Percentiles rank a stretch among this genome's conserved stretches.
These are phyloP conservation scores for Drosophila borborema DNA, from an alignment of 2,888 invertebrate species.

Conservation along the genomic window DNA sequence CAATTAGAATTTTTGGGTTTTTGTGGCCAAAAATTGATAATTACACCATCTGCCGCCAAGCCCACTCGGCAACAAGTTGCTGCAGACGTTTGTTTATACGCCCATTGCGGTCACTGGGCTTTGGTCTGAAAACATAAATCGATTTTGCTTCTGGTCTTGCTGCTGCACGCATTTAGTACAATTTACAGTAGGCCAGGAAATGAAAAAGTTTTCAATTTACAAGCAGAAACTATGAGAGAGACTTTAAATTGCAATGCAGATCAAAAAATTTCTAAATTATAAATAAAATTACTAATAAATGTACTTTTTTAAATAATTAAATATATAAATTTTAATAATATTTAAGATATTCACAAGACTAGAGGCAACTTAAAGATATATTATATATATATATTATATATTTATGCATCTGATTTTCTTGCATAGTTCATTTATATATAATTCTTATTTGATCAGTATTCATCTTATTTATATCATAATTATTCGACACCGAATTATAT, in stretches of 20 bases:
- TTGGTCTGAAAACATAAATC: conserved; percentile 45
- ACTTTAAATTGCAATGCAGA: neutral
- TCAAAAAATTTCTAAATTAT: neutral
- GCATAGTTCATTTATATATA: neutral
- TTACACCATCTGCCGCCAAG: conserved; percentile 21
- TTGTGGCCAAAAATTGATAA: conserved; percentile 58
- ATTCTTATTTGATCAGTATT: neutral
- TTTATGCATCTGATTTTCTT: too few species aligned
- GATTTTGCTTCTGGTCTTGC: conserved; percentile 47
- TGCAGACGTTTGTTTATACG: conserved; percentile 19
- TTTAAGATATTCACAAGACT: too few species aligned
- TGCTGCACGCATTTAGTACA: neutral
- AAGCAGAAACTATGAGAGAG: neutral
- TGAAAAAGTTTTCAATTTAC: neutral
- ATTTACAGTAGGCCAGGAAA: conserved; percentile 28
- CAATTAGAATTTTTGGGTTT: conserved; percentile 56
- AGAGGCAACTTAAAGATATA: too few species aligned
- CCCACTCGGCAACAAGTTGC: conserved; percentile 49
- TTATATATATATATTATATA: too few species aligned
- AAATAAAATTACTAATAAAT: too few species aligned
- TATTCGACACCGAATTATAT: too few species aligned
- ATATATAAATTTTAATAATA: too few species aligned
- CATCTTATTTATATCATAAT: neutral
- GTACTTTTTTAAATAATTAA: too few species aligned
- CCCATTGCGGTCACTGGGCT: conserved; percentile 44